Base-by-base conservation (phyloP, 2,888 invertebrate species). In the Ochropacha duplaris region DNA sequence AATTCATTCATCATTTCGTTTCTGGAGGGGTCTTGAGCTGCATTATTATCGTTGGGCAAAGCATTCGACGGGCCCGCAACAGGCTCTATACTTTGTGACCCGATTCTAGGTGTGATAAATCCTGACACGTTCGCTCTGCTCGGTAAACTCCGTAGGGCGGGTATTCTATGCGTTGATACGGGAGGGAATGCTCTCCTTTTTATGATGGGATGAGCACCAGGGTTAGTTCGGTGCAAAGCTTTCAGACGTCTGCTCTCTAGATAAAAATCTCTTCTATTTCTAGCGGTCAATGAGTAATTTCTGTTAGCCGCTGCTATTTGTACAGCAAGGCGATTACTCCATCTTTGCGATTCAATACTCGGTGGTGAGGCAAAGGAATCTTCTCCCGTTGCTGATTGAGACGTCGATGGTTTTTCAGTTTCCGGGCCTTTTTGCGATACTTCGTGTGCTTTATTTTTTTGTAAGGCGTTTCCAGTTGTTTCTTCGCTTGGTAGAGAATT, bases 261-360 rank as follows among this genome's bases (percentile, higher is more conserved):
- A 62, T 93, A 93, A 19, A 87, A 61, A 19, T 93, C 92, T 58
- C 87, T 76, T 67, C 93, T 78, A 57, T 78, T 85, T 57, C 85
- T 80, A 2, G 92, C 92, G 16, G 90, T 91, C 22, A 76, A 64
- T 1, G 93, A 92, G 60, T 76, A 83, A 71, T 92, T 93, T 71
- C 88, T 84, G 60, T 93, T 93, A 0, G 90, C 93, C 12, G 86
- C 92, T 8, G 93, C 78, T 62, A 93, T 93, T 69, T 90, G 92
- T 5, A 92, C 90, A 0, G 92, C 92, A 12, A 93, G 81, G 1
- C 92, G 87, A 67, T 87, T 85, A 63, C 90, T 91, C 90, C 89
- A 91, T 50, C 76, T 75, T 60, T 88, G 85, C 4, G 76, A 61
- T 22, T 61, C 59, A 39, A 65, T 63, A 50, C 58, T 69, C 1